phyloP scores from a whole-genome alignment of 2,888 invertebrate genomes.

The Hydrotaea cyrtoneurina region DNA sequence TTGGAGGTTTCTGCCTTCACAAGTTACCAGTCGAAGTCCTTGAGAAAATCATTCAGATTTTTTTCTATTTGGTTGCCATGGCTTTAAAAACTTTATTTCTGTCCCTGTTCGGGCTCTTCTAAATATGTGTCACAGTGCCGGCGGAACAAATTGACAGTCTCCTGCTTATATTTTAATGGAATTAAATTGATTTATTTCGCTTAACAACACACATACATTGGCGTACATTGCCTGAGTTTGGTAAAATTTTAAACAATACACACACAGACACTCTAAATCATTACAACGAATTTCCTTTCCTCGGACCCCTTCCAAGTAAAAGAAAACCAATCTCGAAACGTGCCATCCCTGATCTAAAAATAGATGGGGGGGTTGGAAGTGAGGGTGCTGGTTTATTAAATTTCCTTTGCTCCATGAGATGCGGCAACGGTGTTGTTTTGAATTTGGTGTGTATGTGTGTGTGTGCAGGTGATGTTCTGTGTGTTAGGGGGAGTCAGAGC shows the following conservation, averaged over 20 bases:
- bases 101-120: too few relatives aligned
- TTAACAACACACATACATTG: not conserved
- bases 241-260: too few relatives aligned
- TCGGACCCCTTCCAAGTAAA: too few relatives aligned
- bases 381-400: constrained; percentile 15
- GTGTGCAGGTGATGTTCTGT: not conserved
- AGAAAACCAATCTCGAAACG: not conserved
- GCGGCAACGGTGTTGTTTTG: not conserved
- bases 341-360: not conserved
- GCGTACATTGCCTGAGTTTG: too few relatives aligned
- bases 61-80: too few relatives aligned
- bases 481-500: not conserved
- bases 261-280: not conserved
- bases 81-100: too few relatives aligned
- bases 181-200: not conserved
- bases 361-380: not conserved
- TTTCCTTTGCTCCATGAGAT: not conserved
- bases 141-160: not conserved
- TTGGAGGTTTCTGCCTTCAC: too few relatives aligned
- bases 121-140: too few relatives aligned
- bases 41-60: too few relatives aligned
- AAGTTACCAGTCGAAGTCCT: too few relatives aligned
- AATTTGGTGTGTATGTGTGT: not conserved
- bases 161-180: not conserved
- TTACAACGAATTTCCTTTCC: not conserved